Evolutionary conservation across 2,797 vertebrate species (phyloP).

Genomic region (Lycodopsis pacificus): DNA sequence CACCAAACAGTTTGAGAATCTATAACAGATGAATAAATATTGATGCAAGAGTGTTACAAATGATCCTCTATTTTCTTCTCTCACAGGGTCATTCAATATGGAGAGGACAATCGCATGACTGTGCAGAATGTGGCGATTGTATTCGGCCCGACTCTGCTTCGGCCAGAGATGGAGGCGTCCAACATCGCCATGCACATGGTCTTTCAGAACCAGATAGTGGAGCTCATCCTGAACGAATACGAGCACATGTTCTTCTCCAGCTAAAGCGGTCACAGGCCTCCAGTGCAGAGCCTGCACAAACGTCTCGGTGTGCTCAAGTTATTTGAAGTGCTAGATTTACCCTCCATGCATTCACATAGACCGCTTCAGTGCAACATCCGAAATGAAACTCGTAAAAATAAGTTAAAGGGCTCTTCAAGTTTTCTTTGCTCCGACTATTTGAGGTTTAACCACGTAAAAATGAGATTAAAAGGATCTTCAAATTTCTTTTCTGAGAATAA

Average conservation of each 20-base stretch:
- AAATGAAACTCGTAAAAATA: constrained; percentile 43
- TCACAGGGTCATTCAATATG: constrained; percentile 87
- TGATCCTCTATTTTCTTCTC: background rate
- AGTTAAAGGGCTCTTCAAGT: constrained; percentile 40
- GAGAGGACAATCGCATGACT: constrained; percentile 94
- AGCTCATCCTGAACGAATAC: constrained; percentile 91
- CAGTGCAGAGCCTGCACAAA: constrained; percentile 4
- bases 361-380: constrained; percentile 24
- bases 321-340: constrained; percentile 35
- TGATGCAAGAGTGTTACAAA: background rate
- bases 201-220: constrained; percentile 98
- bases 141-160: constrained; percentile 94
- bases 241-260: constrained; percentile 83
- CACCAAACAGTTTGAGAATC: background rate
- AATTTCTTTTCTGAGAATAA: constrained; percentile 30
- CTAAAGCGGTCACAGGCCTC: constrained; percentile 50
- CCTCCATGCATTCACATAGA: constrained; percentile 26
- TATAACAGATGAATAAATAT: background rate
- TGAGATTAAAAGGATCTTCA: constrained; percentile 39
- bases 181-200: constrained; percentile 96
- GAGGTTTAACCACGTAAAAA: constrained; percentile 32
- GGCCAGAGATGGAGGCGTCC: constrained; percentile 87
- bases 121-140: constrained; percentile 95
- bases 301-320: background rate
- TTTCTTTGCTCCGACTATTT: constrained; percentile 37